Percentiles rank a stretch among this genome's conserved stretches.
Evolutionary conservation across 2,797 vertebrate species (phyloP).

Genomic region (Poecilia wingei): DNA sequence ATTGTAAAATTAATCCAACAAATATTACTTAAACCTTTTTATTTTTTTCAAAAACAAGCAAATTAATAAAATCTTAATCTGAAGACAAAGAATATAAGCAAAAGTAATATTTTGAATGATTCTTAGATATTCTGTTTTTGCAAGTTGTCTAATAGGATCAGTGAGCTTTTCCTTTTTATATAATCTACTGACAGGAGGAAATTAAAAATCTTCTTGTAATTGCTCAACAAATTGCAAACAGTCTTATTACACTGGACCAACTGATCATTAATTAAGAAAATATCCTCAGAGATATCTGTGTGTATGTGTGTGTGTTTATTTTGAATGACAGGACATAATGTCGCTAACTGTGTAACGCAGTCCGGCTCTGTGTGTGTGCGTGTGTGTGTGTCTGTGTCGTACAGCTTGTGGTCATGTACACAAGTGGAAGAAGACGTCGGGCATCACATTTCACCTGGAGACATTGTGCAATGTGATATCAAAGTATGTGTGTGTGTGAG

Average conservation of each 20-base stretch:
- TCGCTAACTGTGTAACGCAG: slow-evolving; percentile 52
- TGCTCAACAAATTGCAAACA: slow-evolving; percentile 15
- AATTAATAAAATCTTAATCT: neutral
- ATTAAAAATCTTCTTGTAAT: slow-evolving; percentile 16
- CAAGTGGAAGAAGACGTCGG: slow-evolving; percentile 44
- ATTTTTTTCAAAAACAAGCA: neutral
- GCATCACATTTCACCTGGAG: slow-evolving; percentile 65
- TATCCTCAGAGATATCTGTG: too few relatives aligned
- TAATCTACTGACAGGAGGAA: slow-evolving; percentile 8
- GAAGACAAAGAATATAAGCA: neutral
- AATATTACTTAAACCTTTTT: neutral
- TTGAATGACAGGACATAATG: slow-evolving; percentile 47
- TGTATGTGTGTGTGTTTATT: slow-evolving; percentile 12
- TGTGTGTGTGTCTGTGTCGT: slow-evolving; percentile 44
- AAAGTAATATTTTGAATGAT: neutral
- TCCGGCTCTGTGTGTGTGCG: slow-evolving; percentile 20
- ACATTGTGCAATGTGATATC: slow-evolving; percentile 69
- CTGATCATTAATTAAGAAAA: slow-evolving; percentile 14
- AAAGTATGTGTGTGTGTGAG: slow-evolving; percentile 42
- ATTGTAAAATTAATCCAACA: neutral
- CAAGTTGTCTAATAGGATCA: neutral
- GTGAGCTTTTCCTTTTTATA: neutral
- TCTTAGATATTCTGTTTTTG: neutral
- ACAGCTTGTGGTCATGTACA: slow-evolving; percentile 64
- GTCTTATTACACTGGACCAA: slow-evolving; percentile 28